phyloP scores from a whole-genome alignment of 2,113 vertebrate genomes.

The Egretta garzetta region DNA sequence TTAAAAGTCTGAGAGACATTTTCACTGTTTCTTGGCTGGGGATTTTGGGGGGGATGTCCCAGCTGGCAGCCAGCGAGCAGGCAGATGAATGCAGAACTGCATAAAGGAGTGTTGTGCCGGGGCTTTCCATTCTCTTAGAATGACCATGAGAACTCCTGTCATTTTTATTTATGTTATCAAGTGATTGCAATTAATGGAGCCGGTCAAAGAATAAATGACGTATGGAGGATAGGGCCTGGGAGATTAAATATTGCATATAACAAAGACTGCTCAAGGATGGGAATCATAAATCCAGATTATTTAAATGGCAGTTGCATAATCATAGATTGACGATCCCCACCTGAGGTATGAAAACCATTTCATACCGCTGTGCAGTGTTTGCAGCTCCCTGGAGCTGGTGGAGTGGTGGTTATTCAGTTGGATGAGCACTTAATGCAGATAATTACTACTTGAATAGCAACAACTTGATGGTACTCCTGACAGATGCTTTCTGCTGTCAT shows the following conservation, averaged over 20 bases:
- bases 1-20: background rate
- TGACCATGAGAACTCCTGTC: fast-evolving
- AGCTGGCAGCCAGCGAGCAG: background rate
- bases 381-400: background rate
- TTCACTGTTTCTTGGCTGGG: background rate
- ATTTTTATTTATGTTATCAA: background rate
- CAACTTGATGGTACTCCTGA: background rate
- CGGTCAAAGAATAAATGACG: background rate
- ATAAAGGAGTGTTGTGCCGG: background rate
- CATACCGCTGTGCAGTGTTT: background rate
- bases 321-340: background rate
- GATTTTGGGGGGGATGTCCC: background rate
- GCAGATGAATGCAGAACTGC: background rate
- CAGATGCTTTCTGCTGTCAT: background rate
- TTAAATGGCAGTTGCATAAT: background rate
- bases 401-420: background rate
- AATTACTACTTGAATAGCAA: background rate
- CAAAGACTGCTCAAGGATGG: background rate
- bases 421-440: background rate
- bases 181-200: background rate
- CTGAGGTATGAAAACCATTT: background rate
- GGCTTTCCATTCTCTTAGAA: background rate
- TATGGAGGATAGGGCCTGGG: background rate
- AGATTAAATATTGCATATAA: background rate
- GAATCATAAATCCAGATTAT: background rate